Conservation (phyloP, 2,888 invertebrate genomes). For the Calliphora vomitoria region DNA sequence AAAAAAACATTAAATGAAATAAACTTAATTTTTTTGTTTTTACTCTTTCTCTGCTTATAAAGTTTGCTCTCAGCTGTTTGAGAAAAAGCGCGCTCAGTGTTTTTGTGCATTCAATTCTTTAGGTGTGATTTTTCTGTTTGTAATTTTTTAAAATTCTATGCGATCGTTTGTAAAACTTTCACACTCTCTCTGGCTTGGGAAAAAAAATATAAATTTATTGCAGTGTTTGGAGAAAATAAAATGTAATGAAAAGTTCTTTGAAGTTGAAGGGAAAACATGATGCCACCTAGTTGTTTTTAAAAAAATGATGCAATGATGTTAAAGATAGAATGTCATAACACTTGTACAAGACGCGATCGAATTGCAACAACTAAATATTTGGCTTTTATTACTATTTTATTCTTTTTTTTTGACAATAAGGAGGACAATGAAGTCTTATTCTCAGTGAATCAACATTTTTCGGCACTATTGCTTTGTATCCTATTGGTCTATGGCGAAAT, state of each 20-base stretch:
- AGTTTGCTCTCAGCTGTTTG: conserved; percentile 4
- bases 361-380: neutral
- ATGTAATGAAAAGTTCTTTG: conserved; percentile 29
- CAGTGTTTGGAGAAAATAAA: neutral
- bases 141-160: conserved; percentile 43
- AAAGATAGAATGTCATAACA: too few species aligned
- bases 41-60: conserved; percentile 35
- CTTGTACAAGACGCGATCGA: too few species aligned
- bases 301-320: too few species aligned
- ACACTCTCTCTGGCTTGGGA: conserved; percentile 45
- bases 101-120: conserved; percentile 43
- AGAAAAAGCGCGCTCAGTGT: conserved; percentile 52
- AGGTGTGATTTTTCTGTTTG: conserved; percentile 28
- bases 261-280: neutral
- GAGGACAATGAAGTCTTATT: too few species aligned
- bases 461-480: too few species aligned
- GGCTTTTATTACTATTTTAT: too few species aligned
- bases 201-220: conserved; percentile 20
- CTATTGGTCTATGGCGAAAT: too few species aligned
- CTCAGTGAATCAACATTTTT: too few species aligned
- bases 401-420: too few species aligned
- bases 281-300: neutral
- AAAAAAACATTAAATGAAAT: conserved; percentile 49
- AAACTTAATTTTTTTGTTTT: conserved; percentile 62
- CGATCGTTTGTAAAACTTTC: conserved; percentile 69